Evolutionary conservation across 1,140 invertebrate species (phyloP).

Genomic region (Diorhabda sublineata): DNA sequence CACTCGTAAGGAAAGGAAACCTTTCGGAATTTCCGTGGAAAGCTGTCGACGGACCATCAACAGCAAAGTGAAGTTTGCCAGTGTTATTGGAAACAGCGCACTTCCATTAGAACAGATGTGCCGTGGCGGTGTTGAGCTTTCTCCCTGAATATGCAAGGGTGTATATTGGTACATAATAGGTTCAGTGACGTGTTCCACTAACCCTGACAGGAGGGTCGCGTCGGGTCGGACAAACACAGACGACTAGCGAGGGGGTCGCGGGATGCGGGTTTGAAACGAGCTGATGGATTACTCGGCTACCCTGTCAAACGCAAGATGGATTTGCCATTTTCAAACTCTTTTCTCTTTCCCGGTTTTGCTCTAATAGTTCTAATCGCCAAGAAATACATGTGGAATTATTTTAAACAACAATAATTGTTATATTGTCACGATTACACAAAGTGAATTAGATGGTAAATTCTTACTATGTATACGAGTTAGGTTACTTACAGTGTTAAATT

Average conservation of each 20-base stretch:
- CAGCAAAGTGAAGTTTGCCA: constrained; percentile 15
- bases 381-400: constrained; percentile 1
- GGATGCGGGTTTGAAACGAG: constrained; percentile 22
- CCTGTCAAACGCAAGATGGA: constrained; percentile 50
- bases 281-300: constrained; percentile 46
- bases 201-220: constrained; percentile 46
- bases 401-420: background rate
- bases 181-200: constrained; percentile 49
- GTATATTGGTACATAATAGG: constrained; percentile 49
- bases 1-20: background rate
- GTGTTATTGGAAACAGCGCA: constrained; percentile 36
- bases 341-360: constrained; percentile 10
- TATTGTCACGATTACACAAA: no score
- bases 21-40: constrained; percentile 1
- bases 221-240: constrained; percentile 37
- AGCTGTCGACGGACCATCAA: constrained; percentile 6
- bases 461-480: no score
- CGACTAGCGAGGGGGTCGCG: constrained; percentile 17
- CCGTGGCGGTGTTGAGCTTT: constrained; percentile 10
- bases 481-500: no score
- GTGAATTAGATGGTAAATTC: no score
- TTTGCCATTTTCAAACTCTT: constrained; percentile 39
- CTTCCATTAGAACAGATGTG: constrained; percentile 44
- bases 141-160: constrained; percentile 35
- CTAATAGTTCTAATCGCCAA: background rate